Conservation (phyloP, 2,888 invertebrate species). For the Xestia xanthographa region DNA sequence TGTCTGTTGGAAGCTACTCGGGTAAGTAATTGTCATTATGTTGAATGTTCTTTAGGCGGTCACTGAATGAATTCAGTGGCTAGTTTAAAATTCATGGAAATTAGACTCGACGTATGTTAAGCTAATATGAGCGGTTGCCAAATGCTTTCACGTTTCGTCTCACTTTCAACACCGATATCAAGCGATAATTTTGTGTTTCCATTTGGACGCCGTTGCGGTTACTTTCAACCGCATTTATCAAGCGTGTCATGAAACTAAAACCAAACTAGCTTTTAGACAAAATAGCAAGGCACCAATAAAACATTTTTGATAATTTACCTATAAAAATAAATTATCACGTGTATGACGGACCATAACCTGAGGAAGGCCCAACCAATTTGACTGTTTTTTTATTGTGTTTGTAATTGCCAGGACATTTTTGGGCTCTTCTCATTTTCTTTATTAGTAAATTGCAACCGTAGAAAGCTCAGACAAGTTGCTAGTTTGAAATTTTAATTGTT, state of each 20-base stretch:
- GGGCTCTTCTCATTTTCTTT: background rate
- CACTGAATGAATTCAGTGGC: constrained; percentile 6
- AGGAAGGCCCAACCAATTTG: background rate
- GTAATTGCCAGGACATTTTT: background rate
- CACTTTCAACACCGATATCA: constrained; percentile 25
- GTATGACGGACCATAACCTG: background rate
- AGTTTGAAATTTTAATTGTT: background rate
- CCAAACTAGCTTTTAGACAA: background rate
- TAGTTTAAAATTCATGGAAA: constrained; percentile 43
- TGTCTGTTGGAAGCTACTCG: constrained; percentile 46
- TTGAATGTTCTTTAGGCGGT: constrained; percentile 28
- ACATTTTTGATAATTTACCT: background rate
- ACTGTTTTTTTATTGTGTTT: no score
- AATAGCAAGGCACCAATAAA: background rate
- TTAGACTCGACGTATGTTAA: constrained; percentile 13
- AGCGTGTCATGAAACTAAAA: constrained; percentile 3
- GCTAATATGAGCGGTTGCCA: constrained; percentile 31
- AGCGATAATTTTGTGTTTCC: constrained; percentile 7
- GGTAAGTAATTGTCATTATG: constrained; percentile 56
- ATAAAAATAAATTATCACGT: background rate
- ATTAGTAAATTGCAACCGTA: background rate
- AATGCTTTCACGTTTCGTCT: constrained; percentile 37
- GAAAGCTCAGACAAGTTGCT: no score
- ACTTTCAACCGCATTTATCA: constrained; percentile 11
- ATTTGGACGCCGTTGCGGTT: constrained; percentile 19